Evolutionary conservation across 2,888 invertebrate species (phyloP), one percentile per base, ranked within the genome.

Genomic region (Apodemia zela): DNA sequence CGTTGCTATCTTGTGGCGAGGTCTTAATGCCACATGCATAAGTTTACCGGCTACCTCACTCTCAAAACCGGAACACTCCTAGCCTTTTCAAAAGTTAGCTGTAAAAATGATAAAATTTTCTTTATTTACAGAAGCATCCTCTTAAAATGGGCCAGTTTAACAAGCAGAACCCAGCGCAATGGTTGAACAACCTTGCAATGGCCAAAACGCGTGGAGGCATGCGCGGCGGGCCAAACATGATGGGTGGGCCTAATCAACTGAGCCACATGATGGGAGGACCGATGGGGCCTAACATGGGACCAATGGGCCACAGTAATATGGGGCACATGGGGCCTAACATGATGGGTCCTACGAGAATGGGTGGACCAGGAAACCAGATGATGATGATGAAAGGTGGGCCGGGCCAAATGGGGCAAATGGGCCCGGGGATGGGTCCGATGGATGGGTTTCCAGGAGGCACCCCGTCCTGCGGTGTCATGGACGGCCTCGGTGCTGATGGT

Each of bases 121-220:
- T 18, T 33, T 17, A 29, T 59, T 93, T 93, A 66, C 92, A 96
- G 94, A 98, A 98, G 93, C 96, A 97, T 86, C 98, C 98, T 4
- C 93, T 97, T 74, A 98, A 98, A 93, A 94, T 96, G 82, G 96
- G 96, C 63, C 97, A 97, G 79, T 95, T 97, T 82, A 95, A 95
- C 82, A 94, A 97, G 75, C 97, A 96, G 79, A 96, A 95, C 78
- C 95, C 95, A 61, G 95, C 95, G 29, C 96, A 96, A 77, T 96
- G 96, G 96, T 87, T 96, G 49, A 96, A 95, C 79, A 96, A 94
- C 78, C 91, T 96, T 61, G 94, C 95, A 59, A 95, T 95, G 93
- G 94, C 95, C 74, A 95, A 95, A 80, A 95, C 94, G 71, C 94
- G 95, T 71, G 93, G 94, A 35, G 93, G 93, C 61, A 93, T 93